Evolutionary conservation across 2,888 invertebrate genomes (phyloP).

Genomic region (Trissolcus japonicus): DNA sequence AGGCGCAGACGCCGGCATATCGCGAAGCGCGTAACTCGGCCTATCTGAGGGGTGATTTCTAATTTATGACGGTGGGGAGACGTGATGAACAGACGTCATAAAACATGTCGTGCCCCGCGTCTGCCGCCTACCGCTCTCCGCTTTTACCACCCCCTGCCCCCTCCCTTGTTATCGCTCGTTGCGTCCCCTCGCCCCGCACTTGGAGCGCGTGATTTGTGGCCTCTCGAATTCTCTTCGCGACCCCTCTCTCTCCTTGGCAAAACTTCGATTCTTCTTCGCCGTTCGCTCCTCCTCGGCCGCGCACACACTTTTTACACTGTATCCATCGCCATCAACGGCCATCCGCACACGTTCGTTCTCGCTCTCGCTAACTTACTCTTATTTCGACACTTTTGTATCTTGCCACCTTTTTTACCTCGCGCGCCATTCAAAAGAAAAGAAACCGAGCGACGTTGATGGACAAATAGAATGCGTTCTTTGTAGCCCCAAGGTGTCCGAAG

Average conservation of each 20-base stretch:
- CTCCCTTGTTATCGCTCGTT: constrained; percentile 62
- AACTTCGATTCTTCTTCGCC: constrained; percentile 46
- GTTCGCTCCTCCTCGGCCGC: constrained; percentile 6
- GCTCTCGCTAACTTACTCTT: constrained; percentile 38
- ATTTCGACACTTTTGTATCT: constrained; percentile 51
- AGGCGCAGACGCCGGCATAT: constrained; percentile 55
- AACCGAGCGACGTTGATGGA: constrained; percentile 43
- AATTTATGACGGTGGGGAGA: constrained; percentile 77
- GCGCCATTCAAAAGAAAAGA: constrained; percentile 14
- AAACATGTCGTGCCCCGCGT: constrained; percentile 75
- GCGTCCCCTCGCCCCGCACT: constrained; percentile 60
- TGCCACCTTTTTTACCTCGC: constrained; percentile 14
- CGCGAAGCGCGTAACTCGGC: constrained; percentile 55
- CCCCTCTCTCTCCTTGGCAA: constrained; percentile 49
- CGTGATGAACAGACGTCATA: constrained; percentile 78
- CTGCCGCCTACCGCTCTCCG: constrained; percentile 68
- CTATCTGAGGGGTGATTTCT: constrained; percentile 76
- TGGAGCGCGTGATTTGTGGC: constrained; percentile 69
- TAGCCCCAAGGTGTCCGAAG: constrained; percentile 29
- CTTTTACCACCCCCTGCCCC: constrained; percentile 56
- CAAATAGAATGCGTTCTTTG: constrained; percentile 50
- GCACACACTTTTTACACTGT: constrained; percentile 35
- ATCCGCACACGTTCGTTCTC: constrained; percentile 39
- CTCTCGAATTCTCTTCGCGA: constrained; percentile 70
- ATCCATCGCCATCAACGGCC: constrained; percentile 50